A percentile compares a stretch with the other conserved stretches of the same genome.
Evolutionary conservation across 2,113 vertebrate genomes (phyloP).

Genomic region (Lonchura striata): DNA sequence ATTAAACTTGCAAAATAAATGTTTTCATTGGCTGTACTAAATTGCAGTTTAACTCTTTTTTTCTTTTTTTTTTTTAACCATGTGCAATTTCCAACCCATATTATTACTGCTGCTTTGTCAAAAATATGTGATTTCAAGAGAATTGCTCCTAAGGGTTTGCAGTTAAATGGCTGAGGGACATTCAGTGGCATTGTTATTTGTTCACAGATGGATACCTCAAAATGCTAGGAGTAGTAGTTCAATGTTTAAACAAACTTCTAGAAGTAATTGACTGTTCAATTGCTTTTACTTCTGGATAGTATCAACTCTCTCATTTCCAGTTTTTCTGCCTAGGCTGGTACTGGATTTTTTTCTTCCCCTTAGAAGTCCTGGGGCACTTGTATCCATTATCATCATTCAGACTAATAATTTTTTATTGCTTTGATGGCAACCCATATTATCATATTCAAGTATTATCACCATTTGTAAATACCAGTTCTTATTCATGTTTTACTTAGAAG

Average conservation of each 20-base stretch:
- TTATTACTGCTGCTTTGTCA: conserved; percentile 7
- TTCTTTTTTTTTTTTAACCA: neutral
- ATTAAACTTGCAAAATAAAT: conserved; percentile 47
- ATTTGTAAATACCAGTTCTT: neutral
- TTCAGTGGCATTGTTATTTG: conserved; percentile 11
- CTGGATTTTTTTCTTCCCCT: neutral
- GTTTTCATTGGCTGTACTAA: conserved; percentile 41
- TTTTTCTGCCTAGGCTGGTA: neutral
- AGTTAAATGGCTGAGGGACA: neutral
- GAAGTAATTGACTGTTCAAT: conserved; percentile 57
- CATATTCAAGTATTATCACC: neutral
- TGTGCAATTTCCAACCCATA: neutral
- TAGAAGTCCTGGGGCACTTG: neutral
- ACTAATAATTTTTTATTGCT: neutral
- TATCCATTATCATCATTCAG: neutral
- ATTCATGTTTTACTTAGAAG: neutral
- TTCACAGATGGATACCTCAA: conserved; percentile 16
- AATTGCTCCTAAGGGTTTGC: conserved; percentile 8
- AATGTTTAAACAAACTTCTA: conserved; percentile 45
- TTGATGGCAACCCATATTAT: neutral
- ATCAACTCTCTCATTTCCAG: neutral
- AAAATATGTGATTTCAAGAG: neutral
- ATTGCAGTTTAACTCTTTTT: neutral
- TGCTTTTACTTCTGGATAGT: neutral
- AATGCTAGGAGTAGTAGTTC: neutral